phyloP scores from a whole-genome alignment of 2,113 vertebrate species.

The Brachypodius melanocephalos region DNA sequence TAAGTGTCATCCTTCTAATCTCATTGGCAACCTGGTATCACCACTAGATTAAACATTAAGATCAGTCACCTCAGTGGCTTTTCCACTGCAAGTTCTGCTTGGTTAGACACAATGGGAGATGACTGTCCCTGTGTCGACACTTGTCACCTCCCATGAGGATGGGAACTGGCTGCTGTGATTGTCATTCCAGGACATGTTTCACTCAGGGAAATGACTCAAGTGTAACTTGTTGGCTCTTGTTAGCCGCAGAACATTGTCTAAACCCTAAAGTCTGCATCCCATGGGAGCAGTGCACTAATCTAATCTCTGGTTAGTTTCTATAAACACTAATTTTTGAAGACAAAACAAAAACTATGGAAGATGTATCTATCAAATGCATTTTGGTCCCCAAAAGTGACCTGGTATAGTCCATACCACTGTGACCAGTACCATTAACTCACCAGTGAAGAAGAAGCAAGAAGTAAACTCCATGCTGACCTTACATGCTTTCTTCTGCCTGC shows the following conservation, averaged over 20 bases:
- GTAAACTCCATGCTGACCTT: neutral
- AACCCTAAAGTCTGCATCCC: neutral
- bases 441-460: neutral
- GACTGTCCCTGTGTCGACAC: neutral
- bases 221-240: constrained; percentile 37
- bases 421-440: neutral
- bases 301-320: neutral
- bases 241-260: neutral
- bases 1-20: neutral
- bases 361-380: neutral
- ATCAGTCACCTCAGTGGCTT: neutral
- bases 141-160: neutral
- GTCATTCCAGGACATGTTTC: neutral
- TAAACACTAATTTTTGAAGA: constrained; percentile 19
- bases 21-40: neutral
- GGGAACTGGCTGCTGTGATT: neutral
- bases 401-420: neutral
- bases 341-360: neutral
- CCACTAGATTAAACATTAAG: neutral
- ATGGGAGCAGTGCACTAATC: neutral
- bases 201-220: constrained; percentile 12
- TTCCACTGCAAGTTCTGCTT: neutral
- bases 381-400: neutral
- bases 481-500: neutral
- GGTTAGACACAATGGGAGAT: neutral